A percentile compares a stretch with the other conserved stretches of the same genome.
Conservation (phyloP, 2,888 invertebrate species). For the Trachelus tabidus region DNA sequence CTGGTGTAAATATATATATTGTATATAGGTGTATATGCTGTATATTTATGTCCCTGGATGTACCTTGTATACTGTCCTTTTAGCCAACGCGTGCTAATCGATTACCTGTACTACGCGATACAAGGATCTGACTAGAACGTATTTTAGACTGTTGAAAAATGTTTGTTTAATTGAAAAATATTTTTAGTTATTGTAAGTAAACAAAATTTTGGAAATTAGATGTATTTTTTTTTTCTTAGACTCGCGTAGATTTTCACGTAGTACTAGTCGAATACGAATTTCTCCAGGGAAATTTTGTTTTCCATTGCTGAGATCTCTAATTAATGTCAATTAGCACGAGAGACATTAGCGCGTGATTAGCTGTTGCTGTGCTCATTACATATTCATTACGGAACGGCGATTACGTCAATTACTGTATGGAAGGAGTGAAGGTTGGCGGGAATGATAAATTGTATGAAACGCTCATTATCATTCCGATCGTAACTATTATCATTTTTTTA, state of each 20-base stretch:
- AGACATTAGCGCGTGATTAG: neutral
- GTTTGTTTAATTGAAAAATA: too few relatives aligned
- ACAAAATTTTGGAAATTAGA: too few relatives aligned
- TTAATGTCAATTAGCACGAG: neutral
- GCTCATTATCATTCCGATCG: neutral
- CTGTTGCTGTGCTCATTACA: neutral
- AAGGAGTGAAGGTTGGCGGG: neutral
- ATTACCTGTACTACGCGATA: neutral
- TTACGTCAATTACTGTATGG: neutral
- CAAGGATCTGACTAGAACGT: neutral
- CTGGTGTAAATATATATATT: neutral
- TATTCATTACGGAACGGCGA: neutral
- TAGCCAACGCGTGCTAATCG: neutral
- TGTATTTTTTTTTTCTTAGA: too few relatives aligned
- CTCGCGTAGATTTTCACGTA: neutral
- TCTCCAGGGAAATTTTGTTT: neutral
- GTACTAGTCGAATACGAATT: neutral
- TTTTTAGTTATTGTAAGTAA: too few relatives aligned
- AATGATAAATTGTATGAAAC: neutral
- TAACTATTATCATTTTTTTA: neutral
- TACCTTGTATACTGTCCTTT: neutral
- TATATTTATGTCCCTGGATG: neutral
- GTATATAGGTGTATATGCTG: neutral
- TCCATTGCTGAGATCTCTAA: neutral
- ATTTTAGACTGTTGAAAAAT: too few relatives aligned